Evolutionary conservation across 2,113 vertebrate genomes (phyloP).

Genomic region (Hepsetus odoe): DNA sequence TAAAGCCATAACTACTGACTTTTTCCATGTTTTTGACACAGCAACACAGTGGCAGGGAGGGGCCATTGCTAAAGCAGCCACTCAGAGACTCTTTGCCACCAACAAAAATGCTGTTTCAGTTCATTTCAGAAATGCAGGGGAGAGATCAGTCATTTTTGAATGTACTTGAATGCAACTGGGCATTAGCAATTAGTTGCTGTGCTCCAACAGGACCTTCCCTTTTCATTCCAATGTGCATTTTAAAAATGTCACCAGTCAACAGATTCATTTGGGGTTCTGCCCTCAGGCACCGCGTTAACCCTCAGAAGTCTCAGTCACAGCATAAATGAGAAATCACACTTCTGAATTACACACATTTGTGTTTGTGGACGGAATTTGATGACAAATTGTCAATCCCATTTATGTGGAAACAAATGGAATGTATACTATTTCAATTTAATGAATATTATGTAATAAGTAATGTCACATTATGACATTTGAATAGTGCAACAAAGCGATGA

Average conservation of each 20-base stretch:
- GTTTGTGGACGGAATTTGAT: too few relatives aligned
- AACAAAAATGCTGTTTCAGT: slow-evolving; percentile 32
- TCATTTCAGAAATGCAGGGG: slow-evolving; percentile 34
- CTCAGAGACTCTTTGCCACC: slow-evolving; percentile 20
- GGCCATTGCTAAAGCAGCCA: slow-evolving; percentile 11
- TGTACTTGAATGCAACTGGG: slow-evolving; percentile 4
- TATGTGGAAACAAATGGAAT: too few relatives aligned
- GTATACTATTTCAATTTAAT: not conserved
- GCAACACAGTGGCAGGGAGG: slow-evolving; percentile 44
- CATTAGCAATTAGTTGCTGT: not conserved
- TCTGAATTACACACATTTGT: too few relatives aligned
- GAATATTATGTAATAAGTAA: not conserved
- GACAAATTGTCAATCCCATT: too few relatives aligned
- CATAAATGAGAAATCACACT: too few relatives aligned
- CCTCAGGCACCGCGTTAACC: not conserved
- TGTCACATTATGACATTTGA: not conserved
- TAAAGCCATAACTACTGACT: slow-evolving; percentile 37
- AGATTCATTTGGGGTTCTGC: not conserved
- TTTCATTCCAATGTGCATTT: not conserved
- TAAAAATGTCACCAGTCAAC: not conserved
- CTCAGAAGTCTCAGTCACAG: not conserved
- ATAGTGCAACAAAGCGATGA: not conserved
- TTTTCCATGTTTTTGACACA: slow-evolving; percentile 31
- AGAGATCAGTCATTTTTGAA: slow-evolving; percentile 2
- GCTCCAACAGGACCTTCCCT: not conserved